These are phyloP conservation scores for Nycticebus coucang DNA, from an alignment of 2,113 vertebrate genomes.

Conservation along the genomic window DNA sequence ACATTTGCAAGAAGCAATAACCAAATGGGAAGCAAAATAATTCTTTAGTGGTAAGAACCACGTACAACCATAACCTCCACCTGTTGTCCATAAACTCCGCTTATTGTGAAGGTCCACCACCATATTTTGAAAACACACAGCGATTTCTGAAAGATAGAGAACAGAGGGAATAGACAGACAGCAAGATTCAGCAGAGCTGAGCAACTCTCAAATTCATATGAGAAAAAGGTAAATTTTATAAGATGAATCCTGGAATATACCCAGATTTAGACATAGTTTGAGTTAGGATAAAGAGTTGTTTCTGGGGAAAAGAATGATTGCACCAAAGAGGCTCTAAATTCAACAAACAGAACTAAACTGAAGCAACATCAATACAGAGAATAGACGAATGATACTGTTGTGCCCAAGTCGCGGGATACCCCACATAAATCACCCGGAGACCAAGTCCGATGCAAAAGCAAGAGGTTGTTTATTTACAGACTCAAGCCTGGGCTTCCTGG, in stretches of 20 bases:
- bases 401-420: too few species aligned
- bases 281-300: background rate
- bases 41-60: background rate
- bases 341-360: background rate
- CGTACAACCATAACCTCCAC: background rate
- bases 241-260: background rate
- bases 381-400: background rate
- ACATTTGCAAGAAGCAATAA: conserved; percentile 12
- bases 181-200: background rate
- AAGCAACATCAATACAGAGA: background rate
- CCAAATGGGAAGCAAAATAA: conserved; percentile 4
- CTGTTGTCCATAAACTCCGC: background rate
- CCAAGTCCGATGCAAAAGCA: too few species aligned
- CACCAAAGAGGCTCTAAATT: background rate
- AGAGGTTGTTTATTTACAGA: too few species aligned
- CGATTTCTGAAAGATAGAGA: background rate
- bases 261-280: background rate
- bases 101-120: background rate
- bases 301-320: background rate
- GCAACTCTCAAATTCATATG: background rate
- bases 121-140: background rate
- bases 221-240: background rate
- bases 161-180: background rate
- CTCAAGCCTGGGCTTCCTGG: too few species aligned
- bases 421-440: too few species aligned